Conservation (phyloP, 2,888 invertebrate species). For the Arge pagana region DNA sequence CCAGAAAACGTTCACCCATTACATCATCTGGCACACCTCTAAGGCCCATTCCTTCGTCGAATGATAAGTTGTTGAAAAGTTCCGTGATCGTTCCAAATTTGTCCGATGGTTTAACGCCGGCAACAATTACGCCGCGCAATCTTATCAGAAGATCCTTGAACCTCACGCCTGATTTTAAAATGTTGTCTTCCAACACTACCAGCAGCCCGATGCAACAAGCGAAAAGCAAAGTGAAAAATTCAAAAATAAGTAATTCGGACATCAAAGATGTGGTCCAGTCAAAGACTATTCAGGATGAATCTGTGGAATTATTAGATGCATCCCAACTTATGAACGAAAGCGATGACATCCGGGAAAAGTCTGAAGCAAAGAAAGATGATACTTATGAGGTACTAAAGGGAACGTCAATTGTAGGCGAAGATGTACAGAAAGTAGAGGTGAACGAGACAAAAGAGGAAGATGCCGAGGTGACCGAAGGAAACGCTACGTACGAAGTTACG, state of each 20-base stretch:
- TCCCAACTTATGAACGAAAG: neutral
- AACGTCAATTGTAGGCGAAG: slow-evolving; percentile 8
- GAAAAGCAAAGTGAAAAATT: neutral
- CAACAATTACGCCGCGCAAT: slow-evolving; percentile 34
- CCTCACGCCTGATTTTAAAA: slow-evolving; percentile 26
- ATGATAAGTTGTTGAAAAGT: neutral
- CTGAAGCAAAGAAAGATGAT: slow-evolving; percentile 15
- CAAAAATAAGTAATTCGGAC: neutral
- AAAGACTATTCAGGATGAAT: slow-evolving; percentile 26
- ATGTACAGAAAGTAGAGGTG: neutral
- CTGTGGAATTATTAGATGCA: slow-evolving; percentile 28
- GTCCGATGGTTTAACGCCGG: slow-evolving; percentile 9
- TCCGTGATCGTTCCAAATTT: no score
- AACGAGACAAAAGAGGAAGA: neutral
- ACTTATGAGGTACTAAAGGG: slow-evolving; percentile 25
- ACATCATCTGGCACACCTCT: slow-evolving; percentile 29
- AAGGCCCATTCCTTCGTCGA: slow-evolving; percentile 20
- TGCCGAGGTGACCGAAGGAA: neutral
- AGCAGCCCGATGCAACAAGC: slow-evolving; percentile 20
- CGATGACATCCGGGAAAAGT: neutral
- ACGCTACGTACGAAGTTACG: slow-evolving; percentile 42
- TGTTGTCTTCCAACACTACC: neutral
- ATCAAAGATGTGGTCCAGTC: slow-evolving; percentile 10
- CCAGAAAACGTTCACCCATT: slow-evolving; percentile 27
- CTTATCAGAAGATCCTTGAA: slow-evolving; percentile 29